Evolutionary conservation across 2,888 invertebrate species (phyloP), one percentile per base, ranked within the genome.

Genomic region (Rhagonycha fulva): DNA sequence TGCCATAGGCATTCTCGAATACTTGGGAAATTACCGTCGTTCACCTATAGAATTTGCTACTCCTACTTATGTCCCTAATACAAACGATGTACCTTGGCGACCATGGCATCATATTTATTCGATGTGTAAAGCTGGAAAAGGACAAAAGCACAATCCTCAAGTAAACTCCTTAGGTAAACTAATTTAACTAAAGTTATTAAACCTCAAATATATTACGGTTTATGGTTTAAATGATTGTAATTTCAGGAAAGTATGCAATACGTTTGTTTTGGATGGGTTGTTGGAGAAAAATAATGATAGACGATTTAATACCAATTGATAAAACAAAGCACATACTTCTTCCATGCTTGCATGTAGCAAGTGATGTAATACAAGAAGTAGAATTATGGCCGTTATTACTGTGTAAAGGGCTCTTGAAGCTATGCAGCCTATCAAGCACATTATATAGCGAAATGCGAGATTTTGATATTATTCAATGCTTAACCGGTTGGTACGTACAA

Each of bases 381-480:
- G 87, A 89, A 78, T 76, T 90, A 7, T 90, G 90, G 90, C 88
- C 89, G 0, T 85, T 89, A 78, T 76, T 90, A 24, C 83, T 90
- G 19, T 84, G 86, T 4, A 90, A 90, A 83, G 90, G 88, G 1
- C 77, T 90, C 9, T 78, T 90, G 32, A 89, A 89, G 81, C 74
- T 90, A 12, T 88, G 87, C 0, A 84, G 86, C 12, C 76, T 88
- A 63, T 87, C 88, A 3, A 88, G 87, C 87, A 85, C 84, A 4
- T 71, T 78, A 5, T 71, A 79, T 2, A 80, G 81, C 11, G 88
- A 89, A 72, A 77, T 88, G 9, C 78, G 85, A 0, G 89, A 89
- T 76, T 89, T 89, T 79, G 86, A 87, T 81, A 86, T 88, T 10
- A 84, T 89, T 10, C 80, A 85, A 24, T 88, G 87, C 78, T 79